Evolutionary conservation across 2,113 vertebrate genomes (phyloP), one percentile per base, ranked within the genome.

Genomic region (Crocuta crocuta): DNA sequence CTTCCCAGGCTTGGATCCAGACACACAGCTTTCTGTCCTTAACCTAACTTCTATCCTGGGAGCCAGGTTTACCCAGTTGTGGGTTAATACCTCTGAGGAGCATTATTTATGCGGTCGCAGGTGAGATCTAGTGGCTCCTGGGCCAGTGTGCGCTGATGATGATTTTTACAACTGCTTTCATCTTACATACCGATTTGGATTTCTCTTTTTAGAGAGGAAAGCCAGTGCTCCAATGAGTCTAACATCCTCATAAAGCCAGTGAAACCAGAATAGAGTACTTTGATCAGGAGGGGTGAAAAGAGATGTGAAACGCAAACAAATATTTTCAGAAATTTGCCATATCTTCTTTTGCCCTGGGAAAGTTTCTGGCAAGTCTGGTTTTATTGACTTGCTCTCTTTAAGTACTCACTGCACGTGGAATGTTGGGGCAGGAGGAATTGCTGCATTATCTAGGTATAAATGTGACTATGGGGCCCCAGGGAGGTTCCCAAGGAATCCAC

Each of bases 321-420:
- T 76, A 10, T 50, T 66, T 79, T 82, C 28, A 6, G 68, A 84
- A 97, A 66, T 11, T 31, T 10, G 63, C 7, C 10, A n/a, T 5
- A 50, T 85, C 74, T 94, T 89, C 50, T 86, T 96, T 45, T 78
- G 66, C 43, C 2, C 43, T 45, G 10, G 31, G 2, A 58, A 58
- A n/a, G 48, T 24, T 84, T 96, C 58, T 79, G 50, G 50, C 10
- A 45, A 71, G 80, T 53, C 53, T 24, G 23, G 31, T 91, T 74
- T 63, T 63, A 33, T 9, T 68, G 43, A 24, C 4, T n/a, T 13
- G 0, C 8, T 61, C 89, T 45, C 31, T 84, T 31, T 79, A 55
- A 23, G 19, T 19, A 6, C 16, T 85, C 1, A 0, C 2, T 81
- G 17, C 50, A 1, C 1, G 0, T 5, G n/a, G 9, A 35, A 15